Conservation (phyloP, 1,140 invertebrate species). For the Orchesella cincta region DNA sequence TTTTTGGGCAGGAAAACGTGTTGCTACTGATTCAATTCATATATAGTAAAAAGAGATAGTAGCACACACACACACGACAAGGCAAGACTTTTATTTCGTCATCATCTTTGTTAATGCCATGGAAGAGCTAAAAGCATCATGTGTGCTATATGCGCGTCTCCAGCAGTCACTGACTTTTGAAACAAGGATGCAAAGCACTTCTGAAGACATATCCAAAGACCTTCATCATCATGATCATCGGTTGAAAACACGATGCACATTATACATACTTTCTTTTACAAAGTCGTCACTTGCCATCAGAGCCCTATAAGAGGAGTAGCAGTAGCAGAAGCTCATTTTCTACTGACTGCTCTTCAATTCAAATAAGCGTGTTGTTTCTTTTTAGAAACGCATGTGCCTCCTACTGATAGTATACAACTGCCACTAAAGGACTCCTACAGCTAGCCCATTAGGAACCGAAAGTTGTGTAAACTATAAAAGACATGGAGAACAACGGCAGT, state of each 20-base stretch:
- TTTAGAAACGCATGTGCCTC: not conserved
- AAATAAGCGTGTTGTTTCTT: not conserved
- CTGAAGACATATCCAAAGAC: not conserved
- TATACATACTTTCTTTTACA: not conserved
- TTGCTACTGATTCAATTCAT: constrained; percentile 1
- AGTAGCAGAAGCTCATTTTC: not conserved
- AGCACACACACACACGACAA: not conserved
- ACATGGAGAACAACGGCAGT: not conserved
- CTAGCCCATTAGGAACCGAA: not conserved
- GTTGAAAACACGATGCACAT: not conserved
- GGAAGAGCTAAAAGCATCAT: not conserved
- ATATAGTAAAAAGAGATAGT: not conserved
- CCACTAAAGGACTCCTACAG: not conserved
- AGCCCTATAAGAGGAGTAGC: not conserved
- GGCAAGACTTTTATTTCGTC: not conserved
- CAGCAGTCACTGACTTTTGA: not conserved
- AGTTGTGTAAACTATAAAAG: not conserved
- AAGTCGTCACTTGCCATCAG: not conserved
- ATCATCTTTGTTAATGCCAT: constrained; percentile 7
- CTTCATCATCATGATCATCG: constrained; percentile 1
- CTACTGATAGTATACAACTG: constrained; percentile 2
- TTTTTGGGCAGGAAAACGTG: constrained; percentile 5
- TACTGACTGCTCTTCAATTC: not conserved
- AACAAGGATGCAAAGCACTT: not conserved
- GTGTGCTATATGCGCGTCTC: no score